Base-by-base conservation (phyloP, 2,113 vertebrate species). In the Corythornis cristatus region DNA sequence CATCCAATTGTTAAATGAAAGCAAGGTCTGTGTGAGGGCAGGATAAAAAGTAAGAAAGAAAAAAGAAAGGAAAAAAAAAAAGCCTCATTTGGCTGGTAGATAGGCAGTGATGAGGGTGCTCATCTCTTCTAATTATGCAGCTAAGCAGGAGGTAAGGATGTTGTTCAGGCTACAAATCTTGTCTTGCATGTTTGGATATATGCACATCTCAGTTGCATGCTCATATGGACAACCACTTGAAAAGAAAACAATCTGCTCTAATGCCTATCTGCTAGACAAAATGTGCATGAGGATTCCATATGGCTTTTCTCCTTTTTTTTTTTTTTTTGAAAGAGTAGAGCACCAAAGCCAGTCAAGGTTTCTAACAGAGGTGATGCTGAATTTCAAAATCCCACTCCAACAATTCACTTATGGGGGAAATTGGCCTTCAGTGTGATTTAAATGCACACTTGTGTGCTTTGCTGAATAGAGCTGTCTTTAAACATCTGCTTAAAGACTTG, bases 241-340 rank as follows among this genome's bases (percentile, higher is more conserved):
- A 94, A 70, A 58, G 77, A 95, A 95, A 95, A 94, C 93, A 96
- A 79, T 95, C 95, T 96, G 96, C 89, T 62, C 2, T 37, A 78
- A 79, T 84, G 74, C 54, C 83, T 93, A 20, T 94, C 92, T 90
- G 88, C 73, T 88, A 93, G 88, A 86, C 83, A 95, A 93, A 95
- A 76, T 83, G 81, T 78, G 77, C 86, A n/a, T 84, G 61, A 94
- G 94, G 90, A 85, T 75, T 95, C 86, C 96, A 90, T 89, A 93
- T 93, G 93, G 93, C 71, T 94, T 94, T 95, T 95, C 48, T 94
- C 88, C 88, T 94, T 94, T 65, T 51, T 83, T 56, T 53, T 76
- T 94, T 93, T 91, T 61, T 43, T 35, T 68, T 71, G 61, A 53
- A 88, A 82, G n/a, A 73, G 70, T 7, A 43, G 42, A 76, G 50